phyloP scores from a whole-genome alignment of 2,113 vertebrate species.

The Heterotis niloticus region DNA sequence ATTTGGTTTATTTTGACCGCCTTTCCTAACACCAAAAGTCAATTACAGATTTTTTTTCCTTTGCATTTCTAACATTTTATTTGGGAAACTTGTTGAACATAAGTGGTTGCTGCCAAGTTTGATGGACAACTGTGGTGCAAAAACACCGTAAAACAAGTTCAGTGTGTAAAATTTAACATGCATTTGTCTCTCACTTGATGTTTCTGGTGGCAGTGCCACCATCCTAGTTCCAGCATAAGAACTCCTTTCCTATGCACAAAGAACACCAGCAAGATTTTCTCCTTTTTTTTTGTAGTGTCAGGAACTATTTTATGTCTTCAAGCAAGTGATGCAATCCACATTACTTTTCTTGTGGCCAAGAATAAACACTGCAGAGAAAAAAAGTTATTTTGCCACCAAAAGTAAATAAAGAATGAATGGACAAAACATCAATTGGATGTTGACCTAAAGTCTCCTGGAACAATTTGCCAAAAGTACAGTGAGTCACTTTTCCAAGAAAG shows the following conservation, averaged over 20 bases:
- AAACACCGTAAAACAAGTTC: neutral
- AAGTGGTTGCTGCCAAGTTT: neutral
- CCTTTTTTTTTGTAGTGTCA: neutral
- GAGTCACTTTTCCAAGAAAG: too few relatives aligned
- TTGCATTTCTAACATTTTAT: neutral
- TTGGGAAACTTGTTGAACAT: neutral
- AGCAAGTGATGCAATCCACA: neutral
- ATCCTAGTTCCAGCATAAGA: neutral
- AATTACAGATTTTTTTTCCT: neutral
- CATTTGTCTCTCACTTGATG: too few relatives aligned
- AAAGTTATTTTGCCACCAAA: neutral
- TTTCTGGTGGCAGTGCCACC: too few relatives aligned
- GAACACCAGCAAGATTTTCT: too few relatives aligned
- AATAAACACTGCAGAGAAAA: neutral
- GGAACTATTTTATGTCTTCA: neutral
- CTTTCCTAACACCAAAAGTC: neutral
- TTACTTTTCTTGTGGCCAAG: neutral
- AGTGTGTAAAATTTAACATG: too few relatives aligned
- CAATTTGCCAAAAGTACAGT: too few relatives aligned
- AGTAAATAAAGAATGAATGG: neutral
- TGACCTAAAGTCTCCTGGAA: too few relatives aligned
- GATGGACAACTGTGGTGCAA: neutral
- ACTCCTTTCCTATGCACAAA: neutral
- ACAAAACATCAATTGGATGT: too few relatives aligned
- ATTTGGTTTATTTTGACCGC: conserved; percentile 16